Percentiles rank a stretch among this genome's conserved stretches.
Evolutionary conservation across 2,113 vertebrate species (phyloP).

Genomic region (Gallinago paraguaiae): DNA sequence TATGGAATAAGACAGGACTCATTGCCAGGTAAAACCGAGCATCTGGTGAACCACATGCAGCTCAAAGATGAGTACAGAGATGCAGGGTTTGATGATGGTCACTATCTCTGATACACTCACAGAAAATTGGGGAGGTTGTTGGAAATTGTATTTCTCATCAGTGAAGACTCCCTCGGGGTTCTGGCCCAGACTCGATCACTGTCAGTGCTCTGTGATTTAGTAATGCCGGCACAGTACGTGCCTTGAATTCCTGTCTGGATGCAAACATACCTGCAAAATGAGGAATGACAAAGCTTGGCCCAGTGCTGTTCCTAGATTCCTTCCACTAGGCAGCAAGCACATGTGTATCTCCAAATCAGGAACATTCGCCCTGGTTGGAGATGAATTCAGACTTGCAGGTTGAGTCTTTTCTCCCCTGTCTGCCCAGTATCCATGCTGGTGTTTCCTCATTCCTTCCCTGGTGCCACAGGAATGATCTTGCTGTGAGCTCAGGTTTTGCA

Average conservation of each 20-base stretch:
- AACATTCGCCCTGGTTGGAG: not conserved
- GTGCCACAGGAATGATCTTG: slow-evolving; percentile 16
- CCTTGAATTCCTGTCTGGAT: slow-evolving; percentile 13
- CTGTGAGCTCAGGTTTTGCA: not conserved
- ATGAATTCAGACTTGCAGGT: slow-evolving; percentile 1
- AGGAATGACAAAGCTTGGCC: not conserved
- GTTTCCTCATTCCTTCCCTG: slow-evolving; percentile 50
- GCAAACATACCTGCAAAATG: not conserved
- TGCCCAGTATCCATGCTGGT: not conserved
- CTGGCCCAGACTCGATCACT: not conserved
- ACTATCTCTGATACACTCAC: not conserved
- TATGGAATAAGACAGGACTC: not conserved
- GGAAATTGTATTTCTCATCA: not conserved
- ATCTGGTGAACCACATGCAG: not conserved
- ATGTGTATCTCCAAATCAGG: not conserved
- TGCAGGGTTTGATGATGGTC: not conserved
- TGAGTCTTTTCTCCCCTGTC: not conserved
- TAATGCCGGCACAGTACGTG: not conserved
- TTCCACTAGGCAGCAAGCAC: not conserved
- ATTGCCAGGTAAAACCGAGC: not conserved
- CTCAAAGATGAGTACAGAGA: not conserved
- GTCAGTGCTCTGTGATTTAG: not conserved
- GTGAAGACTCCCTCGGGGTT: not conserved
- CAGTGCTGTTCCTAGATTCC: not conserved
- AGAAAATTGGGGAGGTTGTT: not conserved